phyloP scores from a whole-genome alignment of 2,888 invertebrate species.

The Chalcosyrphus nemorum region DNA sequence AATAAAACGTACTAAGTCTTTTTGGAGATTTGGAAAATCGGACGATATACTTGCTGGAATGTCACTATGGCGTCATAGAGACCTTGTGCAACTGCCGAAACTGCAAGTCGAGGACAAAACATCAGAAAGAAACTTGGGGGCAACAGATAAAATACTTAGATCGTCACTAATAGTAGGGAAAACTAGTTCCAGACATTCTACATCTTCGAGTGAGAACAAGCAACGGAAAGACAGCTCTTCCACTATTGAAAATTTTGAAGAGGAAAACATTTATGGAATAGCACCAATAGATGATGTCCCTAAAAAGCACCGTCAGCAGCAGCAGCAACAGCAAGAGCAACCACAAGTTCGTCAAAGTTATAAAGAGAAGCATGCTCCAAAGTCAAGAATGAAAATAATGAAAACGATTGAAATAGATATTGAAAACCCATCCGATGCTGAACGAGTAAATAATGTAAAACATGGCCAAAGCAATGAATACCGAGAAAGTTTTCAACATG shows the following conservation, averaged over 20 bases:
- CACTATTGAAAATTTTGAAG: slow-evolving; percentile 78
- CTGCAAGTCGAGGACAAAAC: slow-evolving; percentile 74
- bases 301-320: slow-evolving; percentile 21
- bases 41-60: slow-evolving; percentile 92
- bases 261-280: slow-evolving; percentile 79
- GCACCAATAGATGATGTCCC: slow-evolving; percentile 43
- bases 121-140: slow-evolving; percentile 69
- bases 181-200: slow-evolving; percentile 75
- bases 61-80: slow-evolving; percentile 93
- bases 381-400: slow-evolving; percentile 81
- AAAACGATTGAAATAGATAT: slow-evolving; percentile 81
- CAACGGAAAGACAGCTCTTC: slow-evolving; percentile 79
- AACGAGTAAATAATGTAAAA: slow-evolving; percentile 77
- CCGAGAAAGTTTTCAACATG: slow-evolving; percentile 16
- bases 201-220: slow-evolving; percentile 76
- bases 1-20: slow-evolving; percentile 92
- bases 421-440: slow-evolving; percentile 78
- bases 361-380: slow-evolving; percentile 77
- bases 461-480: slow-evolving; percentile 75
- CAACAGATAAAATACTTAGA: slow-evolving; percentile 48
- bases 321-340: slow-evolving; percentile 25
- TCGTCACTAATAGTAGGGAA: slow-evolving; percentile 20
- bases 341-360: slow-evolving; percentile 18
- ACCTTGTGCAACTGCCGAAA: slow-evolving; percentile 85
- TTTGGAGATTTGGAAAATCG: slow-evolving; percentile 91